Base-by-base conservation (phyloP, 2,797 vertebrate species). In the Mallotus villosus region DNA sequence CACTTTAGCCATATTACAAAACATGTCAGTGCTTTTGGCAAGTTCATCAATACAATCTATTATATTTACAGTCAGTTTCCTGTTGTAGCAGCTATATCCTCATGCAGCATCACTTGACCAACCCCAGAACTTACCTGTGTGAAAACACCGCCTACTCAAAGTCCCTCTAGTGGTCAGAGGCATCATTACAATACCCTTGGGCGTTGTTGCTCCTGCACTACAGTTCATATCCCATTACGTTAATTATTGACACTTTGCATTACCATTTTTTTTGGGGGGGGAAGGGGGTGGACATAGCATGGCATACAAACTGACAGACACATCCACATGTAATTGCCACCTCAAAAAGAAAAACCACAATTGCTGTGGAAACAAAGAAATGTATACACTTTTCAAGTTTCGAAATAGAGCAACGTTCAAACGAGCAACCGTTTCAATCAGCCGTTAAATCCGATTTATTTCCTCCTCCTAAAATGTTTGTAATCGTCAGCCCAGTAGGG, bases 121-220 rank as follows among this genome's bases (percentile, higher is more conserved):
- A 63, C 46, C 21, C 25, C 17, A 51, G 24, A 27, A 55, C 49
- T 27, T 24, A 53, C 24, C 65, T 22, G 67, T 27, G 55, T 27
- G 55, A 21, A 29, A 7, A 59, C 4, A 59, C 27, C 29, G 32
- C 25, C 73, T 78, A 57, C 76, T 70, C 65, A 76, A 80, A 85
- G 86, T 87, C 89, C 92, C 91, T 90, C 91, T 91, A 84, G 91
- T 91, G 86, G 91, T 83, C 75, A 81, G 41, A 67, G 19, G 21
- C 55, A 74, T 75, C 82, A 78, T 64, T 83, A 71, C 87, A 88
- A 24, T 41, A 79, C 62, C 77, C 79, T 77, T 37, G 75, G 32
- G 51, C 71, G 69, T 79, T 24, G 46, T 14, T 27, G 21, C 24
- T 60, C 25, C 21, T 25, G 21, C 12, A 46, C 3, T 65, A 49